A percentile compares a stretch with the other conserved stretches of the same genome.
These are phyloP conservation scores for Zaprionus kolodkinae DNA, from an alignment of 1,140 invertebrate species.

Conservation along the genomic window DNA sequence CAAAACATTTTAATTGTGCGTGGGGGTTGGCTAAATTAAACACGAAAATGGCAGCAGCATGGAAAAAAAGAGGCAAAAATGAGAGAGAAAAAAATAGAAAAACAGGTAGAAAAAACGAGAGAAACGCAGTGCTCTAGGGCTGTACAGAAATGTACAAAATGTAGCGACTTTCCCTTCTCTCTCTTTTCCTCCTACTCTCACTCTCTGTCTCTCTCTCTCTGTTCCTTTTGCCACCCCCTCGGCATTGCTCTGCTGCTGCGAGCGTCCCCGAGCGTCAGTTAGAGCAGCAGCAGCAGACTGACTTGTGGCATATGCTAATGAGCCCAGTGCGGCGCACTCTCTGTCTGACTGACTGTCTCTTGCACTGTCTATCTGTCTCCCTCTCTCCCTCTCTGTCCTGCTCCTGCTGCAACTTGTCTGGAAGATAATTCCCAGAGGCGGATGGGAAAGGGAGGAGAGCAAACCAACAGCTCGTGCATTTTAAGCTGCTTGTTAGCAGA, in stretches of 20 bases:
- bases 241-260: conserved; percentile 28
- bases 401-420: conserved; percentile 42
- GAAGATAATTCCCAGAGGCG: conserved; percentile 47
- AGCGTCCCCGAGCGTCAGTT: conserved; percentile 47
- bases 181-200: neutral
- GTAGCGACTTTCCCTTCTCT: conserved; percentile 7
- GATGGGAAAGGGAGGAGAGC: neutral
- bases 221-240: neutral
- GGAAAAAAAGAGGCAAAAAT: neutral
- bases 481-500: conserved; percentile 74
- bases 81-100: neutral
- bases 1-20: conserved; percentile 56
- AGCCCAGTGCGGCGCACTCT: conserved; percentile 55
- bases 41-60: conserved; percentile 20
- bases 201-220: neutral
- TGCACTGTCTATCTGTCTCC: conserved; percentile 6
- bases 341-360: conserved; percentile 14
- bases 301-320: conserved; percentile 79
- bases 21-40: conserved; percentile 46
- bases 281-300: conserved; percentile 59
- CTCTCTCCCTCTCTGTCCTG: neutral
- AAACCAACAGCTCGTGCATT: conserved; percentile 40
- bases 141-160: conserved; percentile 50
- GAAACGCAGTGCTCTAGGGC: conserved; percentile 20
- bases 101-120: neutral